Base-by-base conservation (phyloP, 1,140 invertebrate genomes). In the Tetramorium simillimum region DNA sequence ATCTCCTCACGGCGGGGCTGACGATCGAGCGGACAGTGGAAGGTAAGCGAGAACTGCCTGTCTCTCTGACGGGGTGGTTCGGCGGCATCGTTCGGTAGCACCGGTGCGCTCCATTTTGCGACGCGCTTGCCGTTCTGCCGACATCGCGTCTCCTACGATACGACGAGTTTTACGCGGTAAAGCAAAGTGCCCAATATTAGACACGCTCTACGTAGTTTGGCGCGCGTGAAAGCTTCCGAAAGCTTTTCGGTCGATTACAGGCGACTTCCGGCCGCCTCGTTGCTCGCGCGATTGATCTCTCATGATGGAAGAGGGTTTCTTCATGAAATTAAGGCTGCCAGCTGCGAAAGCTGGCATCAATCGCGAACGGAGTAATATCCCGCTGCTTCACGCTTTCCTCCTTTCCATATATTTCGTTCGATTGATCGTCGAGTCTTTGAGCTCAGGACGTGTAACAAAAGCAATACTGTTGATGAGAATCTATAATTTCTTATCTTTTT, bases 1-100 rank as follows among this genome's bases (percentile, higher is more conserved):
- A 82, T 82, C 62, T 82, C 58, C 84, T 90, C 85, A 82, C 82
- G 81, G 72, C 65, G 81, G 86, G 70, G 60, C 86, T 86, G 69
- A 70, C 51, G 58, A 86, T 73, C 18, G 82, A 63, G 85, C 85
- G 91, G 65, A 88, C 85, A 87, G 82, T 89, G 91, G 90, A 92
- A 93, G 92, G 92, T 92, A 56, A 90, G 78, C 67, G 1, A 24
- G 63, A 10, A 9, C 5, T n/a, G n/a, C 18, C 4, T 40, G 16
- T 40, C 7, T 28, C 6, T 18, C 28, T 28, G 33, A 33, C 33
- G 16, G 0, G 75, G 37, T 24, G n/a, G 24, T 33, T 33, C 33
- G n/a, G n/a, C n/a, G n/a, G n/a, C n/a, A n/a, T n/a, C n/a, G n/a
- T n/a, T n/a, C n/a, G 28, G 28, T 33, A 33, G 28, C 28, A 33